Conservation (phyloP, 2,113 vertebrate species). For the Pyrgilauda ruficollis region DNA sequence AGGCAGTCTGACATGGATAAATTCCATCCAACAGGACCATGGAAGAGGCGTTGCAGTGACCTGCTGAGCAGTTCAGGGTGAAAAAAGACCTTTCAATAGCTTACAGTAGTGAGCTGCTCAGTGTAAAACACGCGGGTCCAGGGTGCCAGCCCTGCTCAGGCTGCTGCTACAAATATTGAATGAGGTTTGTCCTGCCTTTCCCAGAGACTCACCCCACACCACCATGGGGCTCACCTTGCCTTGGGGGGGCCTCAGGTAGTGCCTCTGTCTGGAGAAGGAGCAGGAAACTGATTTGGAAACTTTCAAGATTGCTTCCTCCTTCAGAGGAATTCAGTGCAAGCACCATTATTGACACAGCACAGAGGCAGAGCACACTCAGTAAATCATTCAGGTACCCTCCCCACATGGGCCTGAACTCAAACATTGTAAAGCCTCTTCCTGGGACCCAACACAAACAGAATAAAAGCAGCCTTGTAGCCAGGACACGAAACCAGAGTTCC, state of each 20-base stretch:
- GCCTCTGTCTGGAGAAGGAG: neutral
- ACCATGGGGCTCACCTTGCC: neutral
- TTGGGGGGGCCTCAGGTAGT: neutral
- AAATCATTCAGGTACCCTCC: neutral
- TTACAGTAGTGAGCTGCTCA: neutral
- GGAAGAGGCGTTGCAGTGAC: neutral
- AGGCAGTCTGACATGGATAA: neutral
- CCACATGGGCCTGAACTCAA: neutral
- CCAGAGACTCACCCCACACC: neutral
- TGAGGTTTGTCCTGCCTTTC: neutral
- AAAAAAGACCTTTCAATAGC: neutral
- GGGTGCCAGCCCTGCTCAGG: neutral
- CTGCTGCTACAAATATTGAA: rapidly evolving
- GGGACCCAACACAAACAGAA: neutral
- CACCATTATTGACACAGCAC: slow-evolving; percentile 3
- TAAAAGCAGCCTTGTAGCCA: neutral
- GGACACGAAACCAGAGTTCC: neutral
- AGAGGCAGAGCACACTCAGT: neutral
- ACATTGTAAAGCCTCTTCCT: neutral
- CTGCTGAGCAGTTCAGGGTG: neutral
- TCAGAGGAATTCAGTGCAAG: neutral
- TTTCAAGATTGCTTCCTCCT: neutral
- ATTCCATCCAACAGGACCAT: neutral
- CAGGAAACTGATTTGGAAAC: neutral
- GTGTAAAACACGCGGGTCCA: rapidly evolving